Evolutionary conservation across 2,797 vertebrate species (phyloP), one percentile per base, ranked within the genome.

Genomic region (Amphiprion clarkii): DNA sequence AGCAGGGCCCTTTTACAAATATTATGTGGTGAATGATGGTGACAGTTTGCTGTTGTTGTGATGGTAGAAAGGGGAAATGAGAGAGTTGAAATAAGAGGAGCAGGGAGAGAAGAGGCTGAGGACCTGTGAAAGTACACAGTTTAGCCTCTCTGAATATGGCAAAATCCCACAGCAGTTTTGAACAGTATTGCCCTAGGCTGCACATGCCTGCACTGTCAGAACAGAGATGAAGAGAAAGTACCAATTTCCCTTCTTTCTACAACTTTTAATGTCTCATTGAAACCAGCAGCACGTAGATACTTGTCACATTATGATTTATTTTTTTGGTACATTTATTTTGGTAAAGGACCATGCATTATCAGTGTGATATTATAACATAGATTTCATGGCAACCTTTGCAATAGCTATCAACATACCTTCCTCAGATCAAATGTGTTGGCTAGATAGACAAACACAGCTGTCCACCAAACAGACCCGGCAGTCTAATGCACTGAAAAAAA

Each of bases 181-280:
- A 72, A 33, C 68, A 74, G 59, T 42, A 21, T 53, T 13, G 79
- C 78, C 67, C 51, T 1, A 5, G 70, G 73, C 75, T 33, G 29
- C 57, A 84, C 52, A 71, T 72, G 42, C 40, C 72, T 76, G 39
- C 52, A 67, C 65, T 81, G 79, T 72, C 73, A 86, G 78, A 69
- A 54, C 33, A 40, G 5, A 61, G 56, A 21, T 59, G 42, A 75
- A 55, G 52, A 60, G 60, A 63, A 66, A 67, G 53, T 63, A 57
- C 27, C 3, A 4, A 48, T 66, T 68, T 60, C 65, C 56, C 68
- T 49, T 54, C 21, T 59, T 46, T 52, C 48, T 23, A 39, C 21
- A 67, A 72, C 9, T 36, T 46, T 44, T 12, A 68, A 39, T 3
- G 10, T 55, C 8, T 27, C 23, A 72, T 52, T 33, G 2, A 61